Base-by-base conservation (phyloP, 2,797 vertebrate genomes). In the Sarcophilus harrisii region DNA sequence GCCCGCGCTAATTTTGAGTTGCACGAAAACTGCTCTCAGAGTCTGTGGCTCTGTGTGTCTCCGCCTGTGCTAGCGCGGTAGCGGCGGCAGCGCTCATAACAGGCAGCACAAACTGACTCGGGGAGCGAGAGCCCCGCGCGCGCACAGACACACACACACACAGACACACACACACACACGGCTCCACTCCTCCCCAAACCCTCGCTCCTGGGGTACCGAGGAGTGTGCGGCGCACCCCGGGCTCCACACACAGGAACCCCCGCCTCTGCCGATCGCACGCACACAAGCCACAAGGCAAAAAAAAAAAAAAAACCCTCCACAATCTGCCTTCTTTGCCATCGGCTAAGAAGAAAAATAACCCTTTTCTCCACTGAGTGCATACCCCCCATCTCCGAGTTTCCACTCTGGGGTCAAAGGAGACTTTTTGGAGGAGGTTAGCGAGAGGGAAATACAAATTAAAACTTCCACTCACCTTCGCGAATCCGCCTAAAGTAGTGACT, bases 401-500 rank as follows among this genome's bases (percentile, higher is more conserved):
- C 94, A 95, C 96, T 49, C 91, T 60, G 93, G 98, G 98, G 98
- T 98, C 98, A 97, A 97, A 97, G 98, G 97, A 98, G 98, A 98
- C 98, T 99, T 99, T 98, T 98, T 92, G 98, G 98, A 98, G 98
- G 98, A 98, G 98, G 98, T 98, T 98, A 92, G 98, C 96, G 98
- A 96, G 99, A 98, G 98, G 98, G 98, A 98, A 99, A 99, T 96
- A 96, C 98, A 98, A 99, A 99, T 99, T 99, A 99, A 98, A 99
- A 99, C 98, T 99, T 99, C 98, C 99, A 99, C 99, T 99, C 99
- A 99, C 99, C 99, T 99, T 99, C 97, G 99, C 99, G 99, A 99
- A 99, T 98, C 99, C 99, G 98, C 99, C 99, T 99, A 99, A 99
- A 99, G 99, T 99, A 98, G 99, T 99, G 98, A 99, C 99, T 99